These are phyloP conservation scores for Pegea sp. DNA, from an alignment of 23 tunicate species.

Conservation along the genomic window DNA sequence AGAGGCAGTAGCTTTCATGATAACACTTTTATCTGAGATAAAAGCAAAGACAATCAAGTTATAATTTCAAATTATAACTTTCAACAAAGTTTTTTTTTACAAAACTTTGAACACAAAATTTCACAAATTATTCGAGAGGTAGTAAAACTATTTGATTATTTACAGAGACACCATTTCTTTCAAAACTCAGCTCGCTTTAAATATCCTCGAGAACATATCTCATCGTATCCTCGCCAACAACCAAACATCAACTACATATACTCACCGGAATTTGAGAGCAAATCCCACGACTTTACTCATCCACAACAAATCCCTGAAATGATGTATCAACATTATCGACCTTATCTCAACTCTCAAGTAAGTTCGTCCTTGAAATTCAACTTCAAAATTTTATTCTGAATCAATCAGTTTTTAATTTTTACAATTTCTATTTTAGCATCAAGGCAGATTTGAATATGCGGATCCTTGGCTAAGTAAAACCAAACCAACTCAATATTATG, in stretches of 20 bases:
- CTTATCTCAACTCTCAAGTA: not conserved
- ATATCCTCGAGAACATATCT: not conserved
- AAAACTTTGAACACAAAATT: too few species aligned
- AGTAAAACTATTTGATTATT: too few species aligned
- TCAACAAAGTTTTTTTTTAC: too few species aligned
- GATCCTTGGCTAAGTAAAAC: not conserved
- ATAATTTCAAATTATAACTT: too few species aligned
- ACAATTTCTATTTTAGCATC: not conserved
- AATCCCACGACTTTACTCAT: not conserved
- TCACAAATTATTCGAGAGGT: too few species aligned
- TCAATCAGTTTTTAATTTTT: not conserved
- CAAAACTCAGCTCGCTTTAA: not conserved
- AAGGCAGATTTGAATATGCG: conserved; percentile 1
- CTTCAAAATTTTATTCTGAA: not conserved
- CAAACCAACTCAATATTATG: not conserved
- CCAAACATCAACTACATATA: not conserved
- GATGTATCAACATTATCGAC: not conserved
- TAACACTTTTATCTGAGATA: too few species aligned
- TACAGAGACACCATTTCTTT: too few species aligned
- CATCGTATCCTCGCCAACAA: not conserved
- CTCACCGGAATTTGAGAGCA: not conserved
- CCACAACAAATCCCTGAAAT: not conserved
- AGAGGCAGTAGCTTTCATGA: too few species aligned
- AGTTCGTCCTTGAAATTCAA: not conserved
- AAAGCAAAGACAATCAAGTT: too few species aligned